A percentile compares a stretch with the other conserved stretches of the same genome.
phyloP scores from a whole-genome alignment of 2,113 vertebrate species.

The Mungos mungo region DNA sequence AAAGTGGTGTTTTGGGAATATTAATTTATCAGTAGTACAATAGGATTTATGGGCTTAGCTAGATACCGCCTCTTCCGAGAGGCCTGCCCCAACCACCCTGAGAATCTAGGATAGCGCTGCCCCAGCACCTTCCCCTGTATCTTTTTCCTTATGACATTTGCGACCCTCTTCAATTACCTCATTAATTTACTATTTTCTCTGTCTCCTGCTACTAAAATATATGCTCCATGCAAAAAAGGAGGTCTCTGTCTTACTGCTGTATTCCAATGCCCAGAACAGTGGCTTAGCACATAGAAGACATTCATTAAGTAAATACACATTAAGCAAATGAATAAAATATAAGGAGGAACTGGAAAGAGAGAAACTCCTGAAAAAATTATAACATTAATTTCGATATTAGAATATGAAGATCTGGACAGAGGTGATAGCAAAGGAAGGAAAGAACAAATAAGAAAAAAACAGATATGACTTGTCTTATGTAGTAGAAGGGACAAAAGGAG shows the following conservation, averaged over 20 bases:
- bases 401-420: background rate
- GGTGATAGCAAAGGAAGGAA: background rate
- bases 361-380: background rate
- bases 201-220: background rate
- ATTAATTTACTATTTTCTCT: background rate
- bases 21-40: background rate
- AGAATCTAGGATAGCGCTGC: background rate
- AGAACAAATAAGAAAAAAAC: background rate
- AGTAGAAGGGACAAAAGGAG: background rate
- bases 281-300: background rate
- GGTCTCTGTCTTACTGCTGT: background rate
- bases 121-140: background rate
- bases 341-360: background rate
- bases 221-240: background rate
- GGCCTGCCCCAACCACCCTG: background rate
- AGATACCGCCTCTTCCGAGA: background rate
- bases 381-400: constrained; percentile 5
- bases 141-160: background rate
- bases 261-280: background rate
- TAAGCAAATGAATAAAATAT: background rate
- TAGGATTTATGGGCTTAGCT: background rate
- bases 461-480: background rate
- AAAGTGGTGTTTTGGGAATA: background rate
- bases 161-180: background rate
- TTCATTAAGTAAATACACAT: background rate